Conservation (phyloP, 2,888 invertebrate species). For the Scaptomyza cyrtandrae region DNA sequence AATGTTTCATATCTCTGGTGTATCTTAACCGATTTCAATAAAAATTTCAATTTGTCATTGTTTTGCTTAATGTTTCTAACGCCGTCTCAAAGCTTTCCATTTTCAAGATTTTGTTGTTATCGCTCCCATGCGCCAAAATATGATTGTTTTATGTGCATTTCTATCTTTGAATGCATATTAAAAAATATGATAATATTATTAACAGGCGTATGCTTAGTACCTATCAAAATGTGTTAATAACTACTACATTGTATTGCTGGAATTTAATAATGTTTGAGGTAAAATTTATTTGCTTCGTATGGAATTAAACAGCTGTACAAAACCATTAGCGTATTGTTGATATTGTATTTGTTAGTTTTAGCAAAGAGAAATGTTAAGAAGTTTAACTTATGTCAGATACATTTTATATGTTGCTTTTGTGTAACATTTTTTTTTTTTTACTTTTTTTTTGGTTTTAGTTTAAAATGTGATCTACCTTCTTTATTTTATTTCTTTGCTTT, state of each 20-base stretch:
- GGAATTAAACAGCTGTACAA: slow-evolving; percentile 16
- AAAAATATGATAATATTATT: background rate
- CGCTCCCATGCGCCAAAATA: too few relatives aligned
- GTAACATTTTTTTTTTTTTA: slow-evolving; percentile 5
- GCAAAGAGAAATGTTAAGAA: background rate
- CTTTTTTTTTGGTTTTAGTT: too few relatives aligned
- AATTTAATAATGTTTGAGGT: slow-evolving; percentile 8
- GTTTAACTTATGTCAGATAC: slow-evolving; percentile 5
- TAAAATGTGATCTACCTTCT: slow-evolving; percentile 1
- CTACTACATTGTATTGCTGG: slow-evolving; percentile 12
- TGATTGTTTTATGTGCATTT: too few relatives aligned
- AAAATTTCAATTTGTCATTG: too few relatives aligned
- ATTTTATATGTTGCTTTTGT: slow-evolving; percentile 8
- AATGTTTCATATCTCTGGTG: too few relatives aligned
- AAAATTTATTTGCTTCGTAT: background rate
- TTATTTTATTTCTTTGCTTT: slow-evolving; percentile 34
- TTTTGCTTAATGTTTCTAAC: too few relatives aligned
- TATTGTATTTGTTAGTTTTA: slow-evolving; percentile 2
- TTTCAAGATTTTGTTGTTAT: too few relatives aligned
- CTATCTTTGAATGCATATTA: too few relatives aligned
- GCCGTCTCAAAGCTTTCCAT: too few relatives aligned
- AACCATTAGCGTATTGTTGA: background rate
- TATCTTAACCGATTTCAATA: too few relatives aligned
- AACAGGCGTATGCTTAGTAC: slow-evolving; percentile 8
- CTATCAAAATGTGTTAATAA: slow-evolving; percentile 19